Conservation (phyloP, 1,140 invertebrate genomes). For the Trachymyrmex cornetzi region DNA sequence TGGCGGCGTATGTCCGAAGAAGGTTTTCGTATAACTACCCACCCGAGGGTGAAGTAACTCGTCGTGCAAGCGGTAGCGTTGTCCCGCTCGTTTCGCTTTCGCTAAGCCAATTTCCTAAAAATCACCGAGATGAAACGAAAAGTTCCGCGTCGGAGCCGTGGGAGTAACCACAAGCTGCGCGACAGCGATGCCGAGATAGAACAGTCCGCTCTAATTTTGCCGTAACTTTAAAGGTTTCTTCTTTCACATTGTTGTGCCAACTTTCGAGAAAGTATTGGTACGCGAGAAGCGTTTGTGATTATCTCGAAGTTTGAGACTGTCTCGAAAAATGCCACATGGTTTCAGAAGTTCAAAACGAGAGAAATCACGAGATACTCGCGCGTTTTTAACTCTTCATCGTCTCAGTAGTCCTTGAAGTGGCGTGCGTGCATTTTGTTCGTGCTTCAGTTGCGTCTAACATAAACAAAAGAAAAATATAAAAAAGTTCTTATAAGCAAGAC, state of each 20-base stretch:
- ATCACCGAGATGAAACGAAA: constrained; percentile 63
- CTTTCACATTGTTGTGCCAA: constrained; percentile 63
- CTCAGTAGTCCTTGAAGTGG: not conserved
- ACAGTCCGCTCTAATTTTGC: constrained; percentile 66
- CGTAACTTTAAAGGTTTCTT: constrained; percentile 72
- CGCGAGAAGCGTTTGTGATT: constrained; percentile 23
- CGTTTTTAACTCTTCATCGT: constrained; percentile 27
- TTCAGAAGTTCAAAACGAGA: not conserved
- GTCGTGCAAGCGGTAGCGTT: constrained; percentile 32
- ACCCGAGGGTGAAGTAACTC: constrained; percentile 6
- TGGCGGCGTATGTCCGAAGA: too few relatives aligned
- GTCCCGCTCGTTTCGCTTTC: constrained; percentile 67
- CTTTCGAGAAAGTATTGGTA: constrained; percentile 62
- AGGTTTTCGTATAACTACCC: too few relatives aligned
- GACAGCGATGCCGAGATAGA: constrained; percentile 29
- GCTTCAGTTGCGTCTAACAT: not conserved
- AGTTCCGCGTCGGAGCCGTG: constrained; percentile 52
- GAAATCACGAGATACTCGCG: constrained; percentile 11
- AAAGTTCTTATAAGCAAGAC: not conserved
- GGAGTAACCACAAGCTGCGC: constrained; percentile 59
- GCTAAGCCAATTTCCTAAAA: constrained; percentile 72
- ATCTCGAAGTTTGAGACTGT: too few relatives aligned
- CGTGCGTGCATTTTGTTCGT: not conserved
- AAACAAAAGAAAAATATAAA: constrained; percentile 4
- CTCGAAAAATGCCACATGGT: constrained; percentile 9